Evolutionary conservation across 1,140 invertebrate species (phyloP).

Genomic region (Apis dorsata): DNA sequence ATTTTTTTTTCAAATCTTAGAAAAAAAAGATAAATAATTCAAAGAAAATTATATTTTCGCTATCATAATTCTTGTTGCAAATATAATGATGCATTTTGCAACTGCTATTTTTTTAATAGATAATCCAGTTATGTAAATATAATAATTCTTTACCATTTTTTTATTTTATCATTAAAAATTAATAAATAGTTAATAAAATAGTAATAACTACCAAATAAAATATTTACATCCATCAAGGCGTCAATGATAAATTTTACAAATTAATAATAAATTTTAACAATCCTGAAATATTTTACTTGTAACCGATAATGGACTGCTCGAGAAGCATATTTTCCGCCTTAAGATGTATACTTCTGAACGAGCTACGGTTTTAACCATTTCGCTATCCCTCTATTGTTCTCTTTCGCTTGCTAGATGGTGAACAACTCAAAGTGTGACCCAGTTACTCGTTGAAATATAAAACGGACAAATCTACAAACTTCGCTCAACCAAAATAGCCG

Average conservation of each 20-base stretch:
- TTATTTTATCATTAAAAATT: no score
- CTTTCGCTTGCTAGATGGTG: background rate
- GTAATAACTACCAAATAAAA: no score
- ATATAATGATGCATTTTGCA: no score
- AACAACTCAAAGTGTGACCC: conserved; percentile 11
- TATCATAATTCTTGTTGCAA: no score
- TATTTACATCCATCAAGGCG: background rate
- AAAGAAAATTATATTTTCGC: no score
- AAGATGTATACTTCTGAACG: background rate
- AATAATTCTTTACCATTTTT: no score
- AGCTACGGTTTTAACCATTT: background rate
- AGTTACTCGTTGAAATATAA: conserved; percentile 1
- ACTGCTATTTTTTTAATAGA: no score
- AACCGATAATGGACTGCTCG: background rate
- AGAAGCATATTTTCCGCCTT: background rate
- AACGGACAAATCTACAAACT: conserved; percentile 3
- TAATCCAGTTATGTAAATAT: no score
- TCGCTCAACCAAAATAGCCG: background rate
- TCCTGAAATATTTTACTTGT: background rate
- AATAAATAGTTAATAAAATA: background rate
- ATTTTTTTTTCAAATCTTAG: no score
- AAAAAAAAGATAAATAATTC: no score
- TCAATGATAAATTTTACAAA: background rate
- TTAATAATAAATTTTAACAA: background rate
- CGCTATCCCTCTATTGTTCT: background rate